A percentile compares a stretch with the other conserved stretches of the same genome.
Conservation (phyloP, 2,797 vertebrate species). For the Glyptemys insculpta region DNA sequence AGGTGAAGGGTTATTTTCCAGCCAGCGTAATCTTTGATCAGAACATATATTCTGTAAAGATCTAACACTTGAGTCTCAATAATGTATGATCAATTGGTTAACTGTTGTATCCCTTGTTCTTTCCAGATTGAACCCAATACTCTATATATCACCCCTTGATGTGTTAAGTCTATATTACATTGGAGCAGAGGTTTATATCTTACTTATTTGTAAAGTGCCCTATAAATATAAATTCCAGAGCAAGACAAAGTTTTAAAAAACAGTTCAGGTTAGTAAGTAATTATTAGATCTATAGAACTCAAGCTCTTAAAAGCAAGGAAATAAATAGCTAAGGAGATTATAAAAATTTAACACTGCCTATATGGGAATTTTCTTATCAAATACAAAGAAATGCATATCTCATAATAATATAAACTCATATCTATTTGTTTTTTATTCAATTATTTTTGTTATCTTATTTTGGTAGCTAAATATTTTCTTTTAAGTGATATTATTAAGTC, state of each 20-base stretch:
- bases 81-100: conserved; percentile 42
- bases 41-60: conserved; percentile 35
- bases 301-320: neutral
- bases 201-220: neutral
- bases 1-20: conserved; percentile 69
- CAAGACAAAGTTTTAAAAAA: neutral
- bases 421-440: neutral
- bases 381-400: neutral
- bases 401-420: neutral
- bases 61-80: conserved; percentile 46
- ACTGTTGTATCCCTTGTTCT: neutral
- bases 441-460: neutral
- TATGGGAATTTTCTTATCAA: neutral
- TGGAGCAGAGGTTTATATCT: conserved; percentile 9
- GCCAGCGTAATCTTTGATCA: neutral
- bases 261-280: neutral
- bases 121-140: neutral
- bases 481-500: neutral
- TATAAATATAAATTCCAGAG: neutral
- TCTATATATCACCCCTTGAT: neutral
- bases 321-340: neutral
- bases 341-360: accelerated
- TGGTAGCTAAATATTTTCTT: neutral
- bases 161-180: conserved; percentile 27
- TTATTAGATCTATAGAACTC: neutral